phyloP scores from a whole-genome alignment of 2,797 vertebrate genomes.

The Liasis olivaceus region DNA sequence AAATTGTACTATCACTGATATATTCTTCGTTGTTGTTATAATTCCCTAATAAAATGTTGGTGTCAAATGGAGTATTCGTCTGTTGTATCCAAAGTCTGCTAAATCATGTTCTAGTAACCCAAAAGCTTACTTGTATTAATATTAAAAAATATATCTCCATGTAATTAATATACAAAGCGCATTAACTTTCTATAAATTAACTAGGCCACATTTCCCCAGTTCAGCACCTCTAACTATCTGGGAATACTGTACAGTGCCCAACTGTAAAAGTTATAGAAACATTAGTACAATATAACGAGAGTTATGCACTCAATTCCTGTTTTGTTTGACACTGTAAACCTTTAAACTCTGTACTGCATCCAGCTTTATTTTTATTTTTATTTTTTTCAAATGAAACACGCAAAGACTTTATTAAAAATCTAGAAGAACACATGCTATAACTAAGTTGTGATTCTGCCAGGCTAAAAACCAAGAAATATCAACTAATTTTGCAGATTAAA shows the following conservation, averaged over 20 bases:
- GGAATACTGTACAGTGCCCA: too few species aligned
- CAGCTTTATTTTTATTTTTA: neutral
- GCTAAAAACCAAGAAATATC: neutral
- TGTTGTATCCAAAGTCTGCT: too few species aligned
- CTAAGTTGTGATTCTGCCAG: neutral
- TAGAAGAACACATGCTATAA: neutral
- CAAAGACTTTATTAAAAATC: neutral
- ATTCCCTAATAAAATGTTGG: too few species aligned
- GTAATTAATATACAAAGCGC: neutral
- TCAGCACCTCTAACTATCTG: too few species aligned
- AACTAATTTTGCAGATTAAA: neutral
- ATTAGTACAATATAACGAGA: neutral
- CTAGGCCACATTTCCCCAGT: too few species aligned
- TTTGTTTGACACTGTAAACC: neutral
- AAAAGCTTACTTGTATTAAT: too few species aligned
- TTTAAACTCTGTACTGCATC: neutral
- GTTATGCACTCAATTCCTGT: neutral
- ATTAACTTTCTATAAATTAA: neutral
- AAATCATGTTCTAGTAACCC: too few species aligned
- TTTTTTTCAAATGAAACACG: neutral
- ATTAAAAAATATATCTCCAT: neutral
- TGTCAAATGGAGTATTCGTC: too few species aligned
- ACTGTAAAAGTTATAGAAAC: too few species aligned
- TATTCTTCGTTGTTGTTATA: too few species aligned
- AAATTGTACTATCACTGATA: too few species aligned